Base-by-base conservation (phyloP, 1,140 invertebrate genomes). In the Monochamus saltuarius region DNA sequence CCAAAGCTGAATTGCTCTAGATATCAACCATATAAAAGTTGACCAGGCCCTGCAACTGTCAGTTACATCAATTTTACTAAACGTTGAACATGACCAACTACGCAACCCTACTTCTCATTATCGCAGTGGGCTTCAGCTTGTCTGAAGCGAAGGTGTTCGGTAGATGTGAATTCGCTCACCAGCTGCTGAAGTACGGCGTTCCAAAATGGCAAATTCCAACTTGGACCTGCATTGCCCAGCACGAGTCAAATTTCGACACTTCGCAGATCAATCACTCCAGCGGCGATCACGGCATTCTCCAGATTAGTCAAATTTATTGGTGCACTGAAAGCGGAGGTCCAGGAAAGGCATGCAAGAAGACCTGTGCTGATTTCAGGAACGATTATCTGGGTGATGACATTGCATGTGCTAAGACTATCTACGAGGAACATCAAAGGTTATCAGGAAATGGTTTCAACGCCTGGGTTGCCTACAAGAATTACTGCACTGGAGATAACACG, bases 241-340 rank as follows among this genome's bases (percentile, higher is more conserved):
- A 61, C 43, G 62, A 64, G 34, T 64, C 62, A 8, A 37, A 64
- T 29, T 64, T 46, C 38, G 37, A 64, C 29, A 64, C 62, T 8
- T 11, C 38, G 11, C 39, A 49, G 2, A 35, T 54, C 3, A 64
- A 64, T 35, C 4, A 10, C 14, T 1, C 37, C 14, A 55, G 49
- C 4, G 42, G 51, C 10, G 62, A 61, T 29, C 50, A 55, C 42
- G 62, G 62, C 13, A 60, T 64, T 9, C 47, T 64, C n/a, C 62
- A 64, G 45, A 64, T 64, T n/a, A 61, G 50, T 22, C 11, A 55
- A 14, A 8, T 45, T 10, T 64, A 55, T n/a, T 64, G 62, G 62
- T 64, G 62, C 29, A 55, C 57, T 14, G 34, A 56, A 4, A 16
- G 13, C 14, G 34, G 39, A 16, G 9, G 13, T 11, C 52, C 59